A percentile compares a stretch with the other conserved stretches of the same genome.
These are phyloP conservation scores for Cydia fagiglandana DNA, from an alignment of 1,140 invertebrate species.

Conservation along the genomic window DNA sequence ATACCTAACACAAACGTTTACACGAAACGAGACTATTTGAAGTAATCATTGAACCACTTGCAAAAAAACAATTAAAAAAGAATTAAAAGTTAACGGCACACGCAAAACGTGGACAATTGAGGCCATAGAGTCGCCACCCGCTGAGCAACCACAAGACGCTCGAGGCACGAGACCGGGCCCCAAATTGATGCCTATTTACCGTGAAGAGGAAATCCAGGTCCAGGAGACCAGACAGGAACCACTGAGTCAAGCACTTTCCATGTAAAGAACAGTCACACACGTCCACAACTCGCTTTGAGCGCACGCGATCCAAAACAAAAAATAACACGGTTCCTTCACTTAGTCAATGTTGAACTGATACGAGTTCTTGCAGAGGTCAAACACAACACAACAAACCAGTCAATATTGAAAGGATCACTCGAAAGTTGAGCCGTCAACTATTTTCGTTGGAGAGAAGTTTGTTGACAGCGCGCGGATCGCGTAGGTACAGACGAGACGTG, in stretches of 20 bases:
- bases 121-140: conserved; percentile 65
- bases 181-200: conserved; percentile 58
- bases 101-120: conserved; percentile 58
- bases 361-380: conserved; percentile 51
- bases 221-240: conserved; percentile 48
- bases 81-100: conserved; percentile 63
- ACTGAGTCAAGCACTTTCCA: conserved; percentile 67
- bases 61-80: conserved; percentile 35
- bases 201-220: conserved; percentile 54
- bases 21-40: background rate
- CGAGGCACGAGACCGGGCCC: conserved; percentile 41
- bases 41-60: background rate
- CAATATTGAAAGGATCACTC: conserved; percentile 63
- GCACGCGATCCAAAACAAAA: conserved; percentile 77
- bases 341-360: conserved; percentile 57
- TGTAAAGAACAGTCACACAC: conserved; percentile 72
- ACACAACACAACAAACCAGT: conserved; percentile 63
- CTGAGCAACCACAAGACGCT: conserved; percentile 54
- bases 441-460: conserved; percentile 69
- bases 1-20: background rate
- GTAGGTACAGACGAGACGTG: conserved; percentile 58
- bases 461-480: conserved; percentile 69
- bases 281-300: conserved; percentile 60
- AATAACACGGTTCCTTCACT: conserved; percentile 73
- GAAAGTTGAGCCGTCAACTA: conserved; percentile 56